Conservation (phyloP, 2,113 vertebrate species). For the Cyanoliseus patagonus region DNA sequence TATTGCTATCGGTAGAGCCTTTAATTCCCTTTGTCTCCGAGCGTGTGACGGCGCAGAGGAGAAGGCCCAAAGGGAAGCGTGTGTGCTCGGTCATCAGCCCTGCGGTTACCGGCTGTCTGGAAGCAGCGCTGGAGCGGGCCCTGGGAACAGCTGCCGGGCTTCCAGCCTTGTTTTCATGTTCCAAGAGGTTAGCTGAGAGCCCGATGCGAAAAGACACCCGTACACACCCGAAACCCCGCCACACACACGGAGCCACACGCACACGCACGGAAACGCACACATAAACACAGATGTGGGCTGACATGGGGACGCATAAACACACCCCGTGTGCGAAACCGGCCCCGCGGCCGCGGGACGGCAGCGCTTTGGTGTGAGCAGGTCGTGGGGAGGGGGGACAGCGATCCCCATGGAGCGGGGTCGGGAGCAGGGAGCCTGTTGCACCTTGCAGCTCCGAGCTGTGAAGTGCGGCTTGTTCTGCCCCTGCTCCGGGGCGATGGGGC, state of each 20-base stretch:
- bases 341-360: neutral
- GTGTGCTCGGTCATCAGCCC: slow-evolving; percentile 47
- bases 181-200: slow-evolving; percentile 18
- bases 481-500: rapidly evolving
- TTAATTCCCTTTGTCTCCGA: slow-evolving; percentile 45
- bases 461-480: neutral
- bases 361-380: neutral
- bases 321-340: neutral
- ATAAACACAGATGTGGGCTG: slow-evolving; percentile 38
- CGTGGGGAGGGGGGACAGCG: rapidly evolving
- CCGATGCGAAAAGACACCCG: neutral
- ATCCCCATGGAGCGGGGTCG: rapidly evolving
- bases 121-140: neutral
- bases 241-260: slow-evolving; percentile 43
- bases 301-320: slow-evolving; percentile 10
- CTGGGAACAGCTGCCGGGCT: slow-evolving; percentile 25
- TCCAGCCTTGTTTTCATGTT: slow-evolving; percentile 45
- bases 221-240: neutral
- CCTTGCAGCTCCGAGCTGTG: rapidly evolving
- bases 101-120: slow-evolving; percentile 44
- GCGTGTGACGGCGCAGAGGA: neutral
- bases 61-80: neutral
- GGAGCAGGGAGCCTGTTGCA: rapidly evolving
- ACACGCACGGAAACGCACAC: neutral
- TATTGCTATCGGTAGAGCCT: slow-evolving; percentile 1